A percentile compares a stretch with the other conserved stretches of the same genome.
These are phyloP conservation scores for Chromoteleia sp. DNA, from an alignment of 2,888 invertebrate species.

Conservation along the genomic window DNA sequence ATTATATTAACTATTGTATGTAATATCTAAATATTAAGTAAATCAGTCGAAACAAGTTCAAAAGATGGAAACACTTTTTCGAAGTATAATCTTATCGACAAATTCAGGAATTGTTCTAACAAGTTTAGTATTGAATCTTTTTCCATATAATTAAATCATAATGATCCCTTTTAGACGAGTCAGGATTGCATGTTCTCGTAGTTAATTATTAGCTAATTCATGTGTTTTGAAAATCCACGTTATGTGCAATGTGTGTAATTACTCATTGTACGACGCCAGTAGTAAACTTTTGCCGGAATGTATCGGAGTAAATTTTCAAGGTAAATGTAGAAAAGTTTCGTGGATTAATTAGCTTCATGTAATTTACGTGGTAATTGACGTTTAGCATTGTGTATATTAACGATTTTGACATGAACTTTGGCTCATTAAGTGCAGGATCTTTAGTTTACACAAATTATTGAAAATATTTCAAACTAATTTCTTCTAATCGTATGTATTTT, in stretches of 20 bases:
- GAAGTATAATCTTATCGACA: too few relatives aligned
- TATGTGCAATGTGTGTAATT: constrained; percentile 15
- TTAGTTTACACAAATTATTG: background rate
- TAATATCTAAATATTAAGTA: too few relatives aligned
- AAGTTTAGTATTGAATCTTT: too few relatives aligned
- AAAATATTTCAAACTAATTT: too few relatives aligned
- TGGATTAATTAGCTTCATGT: constrained; percentile 21
- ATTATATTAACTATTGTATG: too few relatives aligned
- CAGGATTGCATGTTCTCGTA: too few relatives aligned
- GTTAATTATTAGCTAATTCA: constrained; percentile 17
- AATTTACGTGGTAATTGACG: constrained; percentile 8
- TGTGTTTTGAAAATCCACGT: constrained; percentile 10
- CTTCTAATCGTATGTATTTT: too few relatives aligned
- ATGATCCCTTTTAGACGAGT: too few relatives aligned
- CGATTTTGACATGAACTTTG: constrained; percentile 6
- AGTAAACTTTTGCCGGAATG: constrained; percentile 1
- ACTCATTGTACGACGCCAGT: constrained; percentile 1
- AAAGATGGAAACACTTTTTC: too few relatives aligned
- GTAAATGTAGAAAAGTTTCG: constrained; percentile 18
- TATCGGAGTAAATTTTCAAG: constrained; percentile 20
- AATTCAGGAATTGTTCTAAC: too few relatives aligned
- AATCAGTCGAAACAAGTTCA: too few relatives aligned
- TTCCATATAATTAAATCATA: too few relatives aligned
- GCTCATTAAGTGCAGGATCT: background rate
- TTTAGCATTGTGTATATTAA: constrained; percentile 8